These are phyloP conservation scores for Lacerta bilineata DNA, from an alignment of 2,797 vertebrate species.

Conservation along the genomic window DNA sequence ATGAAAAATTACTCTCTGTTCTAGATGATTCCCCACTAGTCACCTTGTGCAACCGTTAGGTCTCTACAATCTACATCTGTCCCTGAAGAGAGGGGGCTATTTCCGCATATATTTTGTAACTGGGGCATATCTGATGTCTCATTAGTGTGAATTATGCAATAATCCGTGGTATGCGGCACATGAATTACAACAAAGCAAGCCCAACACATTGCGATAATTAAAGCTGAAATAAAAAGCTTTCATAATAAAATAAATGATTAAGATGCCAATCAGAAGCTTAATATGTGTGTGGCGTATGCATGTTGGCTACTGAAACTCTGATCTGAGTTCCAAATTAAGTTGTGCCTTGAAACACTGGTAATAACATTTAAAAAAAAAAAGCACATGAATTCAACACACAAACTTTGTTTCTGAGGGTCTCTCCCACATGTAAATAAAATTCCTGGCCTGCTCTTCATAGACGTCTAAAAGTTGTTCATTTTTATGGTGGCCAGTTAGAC, in stretches of 20 bases:
- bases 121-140: slow-evolving; percentile 1
- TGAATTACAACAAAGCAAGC: slow-evolving; percentile 23
- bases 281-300: background rate
- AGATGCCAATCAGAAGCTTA: slow-evolving; percentile 20
- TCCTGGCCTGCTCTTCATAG: slow-evolving; percentile 33
- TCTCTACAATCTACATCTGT: background rate
- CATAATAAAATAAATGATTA: slow-evolving; percentile 32
- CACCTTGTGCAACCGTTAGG: background rate
- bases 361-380: background rate
- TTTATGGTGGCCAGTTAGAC: background rate
- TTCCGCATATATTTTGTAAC: background rate
- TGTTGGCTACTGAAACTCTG: background rate
- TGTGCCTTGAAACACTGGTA: slow-evolving; percentile 20
- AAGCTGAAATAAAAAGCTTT: slow-evolving; percentile 13
- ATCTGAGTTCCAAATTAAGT: slow-evolving; percentile 46
- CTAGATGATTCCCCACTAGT: background rate
- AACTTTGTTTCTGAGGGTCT: background rate
- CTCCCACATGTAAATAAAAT: slow-evolving; percentile 20
- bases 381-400: background rate
- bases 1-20: background rate
- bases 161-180: slow-evolving; percentile 5
- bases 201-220: slow-evolving; percentile 30
- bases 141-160: slow-evolving; percentile 22
- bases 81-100: slow-evolving; percentile 25
- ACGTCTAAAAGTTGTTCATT: background rate